phyloP scores from a whole-genome alignment of 2,797 vertebrate species.

The Ispidina picta region DNA sequence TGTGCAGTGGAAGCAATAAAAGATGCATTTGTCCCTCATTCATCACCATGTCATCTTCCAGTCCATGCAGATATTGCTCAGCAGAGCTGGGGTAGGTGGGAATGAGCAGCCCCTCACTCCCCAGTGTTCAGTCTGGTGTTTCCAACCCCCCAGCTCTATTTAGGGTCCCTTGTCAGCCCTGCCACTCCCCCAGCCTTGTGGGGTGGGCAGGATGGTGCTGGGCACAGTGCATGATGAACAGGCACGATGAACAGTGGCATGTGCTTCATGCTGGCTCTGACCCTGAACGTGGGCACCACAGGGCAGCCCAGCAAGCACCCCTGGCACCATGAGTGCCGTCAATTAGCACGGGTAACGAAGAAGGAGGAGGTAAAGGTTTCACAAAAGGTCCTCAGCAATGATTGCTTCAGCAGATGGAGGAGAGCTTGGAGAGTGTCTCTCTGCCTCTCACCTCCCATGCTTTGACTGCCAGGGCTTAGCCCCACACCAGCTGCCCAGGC shows the following conservation, averaged over 20 bases:
- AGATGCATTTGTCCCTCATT: slow-evolving; percentile 73
- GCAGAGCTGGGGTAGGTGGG: background rate
- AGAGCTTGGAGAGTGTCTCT: background rate
- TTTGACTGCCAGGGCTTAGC: background rate
- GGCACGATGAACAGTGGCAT: background rate
- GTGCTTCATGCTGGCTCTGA: background rate
- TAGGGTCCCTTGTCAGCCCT: background rate
- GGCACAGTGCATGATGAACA: background rate
- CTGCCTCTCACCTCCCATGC: fast-evolving
- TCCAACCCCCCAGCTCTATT: background rate
- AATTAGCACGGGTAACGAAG: background rate
- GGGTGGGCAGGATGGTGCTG: background rate
- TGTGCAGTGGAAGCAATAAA: slow-evolving; percentile 69
- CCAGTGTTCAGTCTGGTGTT: background rate
- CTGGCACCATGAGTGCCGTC: background rate
- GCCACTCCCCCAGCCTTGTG: background rate
- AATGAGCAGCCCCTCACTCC: background rate
- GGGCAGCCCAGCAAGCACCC: background rate
- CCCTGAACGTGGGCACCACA: background rate
- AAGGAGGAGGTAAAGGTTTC: background rate
- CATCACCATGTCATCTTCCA: slow-evolving; percentile 72
- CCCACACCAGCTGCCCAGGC: background rate
- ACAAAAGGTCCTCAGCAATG: background rate
- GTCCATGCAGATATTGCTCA: slow-evolving; percentile 39
- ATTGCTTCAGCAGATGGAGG: background rate